These are phyloP conservation scores for Rhabdornis inornatus DNA, from an alignment of 2,113 vertebrate genomes.

Conservation along the genomic window DNA sequence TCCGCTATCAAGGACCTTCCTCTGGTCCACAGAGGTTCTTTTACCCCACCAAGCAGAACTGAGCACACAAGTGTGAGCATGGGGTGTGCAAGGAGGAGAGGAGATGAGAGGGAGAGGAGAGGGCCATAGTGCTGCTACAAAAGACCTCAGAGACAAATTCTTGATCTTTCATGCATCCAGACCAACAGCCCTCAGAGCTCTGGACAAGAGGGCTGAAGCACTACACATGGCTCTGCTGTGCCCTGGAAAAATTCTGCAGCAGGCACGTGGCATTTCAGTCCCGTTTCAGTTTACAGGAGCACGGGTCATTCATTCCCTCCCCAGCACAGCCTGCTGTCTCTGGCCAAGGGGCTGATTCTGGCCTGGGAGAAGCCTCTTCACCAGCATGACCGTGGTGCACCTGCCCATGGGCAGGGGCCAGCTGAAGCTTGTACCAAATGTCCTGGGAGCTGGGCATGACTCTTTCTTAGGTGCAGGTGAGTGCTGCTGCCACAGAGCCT, in stretches of 20 bases:
- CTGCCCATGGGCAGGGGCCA: not conserved
- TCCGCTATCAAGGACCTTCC: not conserved
- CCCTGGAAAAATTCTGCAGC: not conserved
- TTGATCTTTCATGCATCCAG: not conserved
- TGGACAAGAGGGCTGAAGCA: not conserved
- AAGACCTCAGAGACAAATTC: not conserved
- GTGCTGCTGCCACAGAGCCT: not conserved
- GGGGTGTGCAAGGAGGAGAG: not conserved
- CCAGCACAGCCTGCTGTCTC: not conserved
- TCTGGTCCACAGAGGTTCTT: not conserved
- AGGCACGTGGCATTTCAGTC: not conserved
- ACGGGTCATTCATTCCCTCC: not conserved
- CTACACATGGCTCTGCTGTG: not conserved
- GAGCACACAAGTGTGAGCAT: not conserved
- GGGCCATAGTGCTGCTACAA: not conserved
- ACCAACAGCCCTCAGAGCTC: not conserved
- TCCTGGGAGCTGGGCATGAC: accelerated
- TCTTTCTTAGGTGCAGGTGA: not conserved
- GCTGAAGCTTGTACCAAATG: not conserved
- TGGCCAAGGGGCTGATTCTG: not conserved
- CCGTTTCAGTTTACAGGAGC: not conserved
- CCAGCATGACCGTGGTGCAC: accelerated
- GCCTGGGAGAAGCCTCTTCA: not conserved
- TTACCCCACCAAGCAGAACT: not conserved
- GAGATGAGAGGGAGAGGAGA: not conserved